phyloP scores from a whole-genome alignment of 2,797 vertebrate genomes.

The Squalus acanthias region DNA sequence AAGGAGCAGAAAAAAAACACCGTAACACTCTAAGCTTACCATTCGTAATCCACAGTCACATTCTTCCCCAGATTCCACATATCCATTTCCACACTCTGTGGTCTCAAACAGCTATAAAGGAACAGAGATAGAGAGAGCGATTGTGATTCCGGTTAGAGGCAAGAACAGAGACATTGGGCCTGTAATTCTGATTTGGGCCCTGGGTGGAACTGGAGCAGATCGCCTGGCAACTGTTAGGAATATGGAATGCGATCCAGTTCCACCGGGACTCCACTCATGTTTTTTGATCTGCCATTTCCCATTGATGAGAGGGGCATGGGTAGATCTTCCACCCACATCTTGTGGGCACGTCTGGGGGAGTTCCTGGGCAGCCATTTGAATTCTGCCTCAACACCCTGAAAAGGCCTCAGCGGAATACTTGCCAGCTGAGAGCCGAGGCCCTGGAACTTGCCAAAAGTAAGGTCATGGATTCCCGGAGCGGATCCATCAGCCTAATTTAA shows the following conservation, averaged over 20 bases:
- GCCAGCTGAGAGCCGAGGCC: not conserved
- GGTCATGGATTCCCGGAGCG: not conserved
- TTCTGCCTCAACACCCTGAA: not conserved
- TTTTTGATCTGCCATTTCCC: not conserved
- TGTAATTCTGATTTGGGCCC: not conserved
- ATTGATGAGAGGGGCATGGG: not conserved
- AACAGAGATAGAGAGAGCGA: conserved; percentile 40
- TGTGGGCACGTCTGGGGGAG: not conserved
- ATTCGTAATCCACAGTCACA: conserved; percentile 85
- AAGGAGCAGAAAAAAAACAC: not conserved
- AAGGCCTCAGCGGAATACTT: not conserved
- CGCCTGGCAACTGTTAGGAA: not conserved
- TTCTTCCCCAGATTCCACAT: conserved; percentile 89
- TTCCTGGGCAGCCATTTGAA: not conserved
- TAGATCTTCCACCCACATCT: not conserved
- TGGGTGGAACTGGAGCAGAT: not conserved
- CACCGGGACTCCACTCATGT: not conserved
- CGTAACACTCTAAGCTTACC: conserved; percentile 55
- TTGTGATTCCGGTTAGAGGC: not conserved
- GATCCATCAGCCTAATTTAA: not conserved
- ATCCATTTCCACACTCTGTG: conserved; percentile 91
- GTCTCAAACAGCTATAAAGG: conserved; percentile 72
- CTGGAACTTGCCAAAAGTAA: not conserved
- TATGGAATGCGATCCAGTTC: not conserved
- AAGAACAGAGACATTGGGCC: not conserved